phyloP scores from a whole-genome alignment of 2,113 vertebrate genomes.

The Scopus umbretta region DNA sequence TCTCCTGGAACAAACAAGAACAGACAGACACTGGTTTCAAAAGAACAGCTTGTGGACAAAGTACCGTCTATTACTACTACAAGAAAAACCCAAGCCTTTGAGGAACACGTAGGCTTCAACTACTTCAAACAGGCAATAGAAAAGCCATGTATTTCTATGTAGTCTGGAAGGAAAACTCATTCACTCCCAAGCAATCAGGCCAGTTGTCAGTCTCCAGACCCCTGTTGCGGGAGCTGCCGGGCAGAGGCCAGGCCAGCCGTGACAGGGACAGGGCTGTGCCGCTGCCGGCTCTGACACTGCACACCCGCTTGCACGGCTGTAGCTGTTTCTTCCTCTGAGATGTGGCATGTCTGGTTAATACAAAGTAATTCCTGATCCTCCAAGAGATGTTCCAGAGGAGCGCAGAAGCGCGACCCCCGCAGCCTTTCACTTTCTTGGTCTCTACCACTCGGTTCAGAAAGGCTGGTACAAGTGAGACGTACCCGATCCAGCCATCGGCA shows the following conservation, averaged over 20 bases:
- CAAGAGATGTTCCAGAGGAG: background rate
- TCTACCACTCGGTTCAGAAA: background rate
- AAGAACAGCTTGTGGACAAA: background rate
- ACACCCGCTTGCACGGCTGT: background rate
- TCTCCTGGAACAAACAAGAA: constrained; percentile 68
- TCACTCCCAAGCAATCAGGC: background rate
- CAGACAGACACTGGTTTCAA: background rate
- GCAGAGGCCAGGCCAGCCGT: background rate
- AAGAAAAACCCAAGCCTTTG: background rate
- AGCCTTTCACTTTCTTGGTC: background rate
- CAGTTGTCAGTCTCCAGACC: background rate
- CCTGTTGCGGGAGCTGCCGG: background rate
- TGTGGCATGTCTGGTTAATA: background rate
- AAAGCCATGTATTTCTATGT: background rate
- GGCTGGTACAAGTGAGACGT: background rate
- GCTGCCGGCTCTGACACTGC: background rate
- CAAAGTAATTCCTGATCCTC: background rate
- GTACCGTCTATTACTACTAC: background rate
- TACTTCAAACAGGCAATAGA: background rate
- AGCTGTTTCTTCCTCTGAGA: background rate
- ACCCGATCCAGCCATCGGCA: background rate
- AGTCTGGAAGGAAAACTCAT: background rate
- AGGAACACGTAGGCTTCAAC: background rate
- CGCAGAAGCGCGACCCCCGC: background rate
- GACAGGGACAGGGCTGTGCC: background rate